Conservation (phyloP, 2,888 invertebrate genomes). For the Limnephilus marmoratus region DNA sequence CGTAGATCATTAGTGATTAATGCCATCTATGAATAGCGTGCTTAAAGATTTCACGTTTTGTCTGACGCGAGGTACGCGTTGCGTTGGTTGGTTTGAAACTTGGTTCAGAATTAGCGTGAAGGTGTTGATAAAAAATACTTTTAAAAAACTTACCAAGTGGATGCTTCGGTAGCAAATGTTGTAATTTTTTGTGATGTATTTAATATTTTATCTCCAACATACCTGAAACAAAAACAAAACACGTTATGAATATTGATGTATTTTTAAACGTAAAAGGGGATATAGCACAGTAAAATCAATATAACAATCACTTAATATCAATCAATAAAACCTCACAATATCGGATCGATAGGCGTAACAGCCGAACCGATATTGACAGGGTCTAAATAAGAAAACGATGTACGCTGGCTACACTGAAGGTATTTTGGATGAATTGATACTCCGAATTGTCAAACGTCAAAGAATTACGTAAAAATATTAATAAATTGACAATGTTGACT, state of each 20-base stretch:
- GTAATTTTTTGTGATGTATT: not conserved
- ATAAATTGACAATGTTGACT: no score
- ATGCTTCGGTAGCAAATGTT: not conserved
- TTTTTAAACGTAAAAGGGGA: not conserved
- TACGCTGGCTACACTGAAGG: no score
- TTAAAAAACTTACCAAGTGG: not conserved
- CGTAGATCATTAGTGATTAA: not conserved
- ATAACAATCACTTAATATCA: no score
- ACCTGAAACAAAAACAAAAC: not conserved
- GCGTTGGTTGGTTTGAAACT: constrained; percentile 22
- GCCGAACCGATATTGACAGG: no score
- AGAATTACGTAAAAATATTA: no score
- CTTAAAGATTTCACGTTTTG: not conserved
- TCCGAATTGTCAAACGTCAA: no score
- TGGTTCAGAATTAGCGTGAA: not conserved
- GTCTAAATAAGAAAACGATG: no score
- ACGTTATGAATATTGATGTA: not conserved
- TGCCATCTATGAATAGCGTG: constrained; percentile 18
- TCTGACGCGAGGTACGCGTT: not conserved
- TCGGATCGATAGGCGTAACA: no score
- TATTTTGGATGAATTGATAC: no score
- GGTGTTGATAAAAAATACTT: no score
- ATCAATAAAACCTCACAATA: no score
- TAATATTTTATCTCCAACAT: not conserved
- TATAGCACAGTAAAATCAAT: not conserved